Conservation (phyloP, 2,888 invertebrate species). For the Homarus gammarus region DNA sequence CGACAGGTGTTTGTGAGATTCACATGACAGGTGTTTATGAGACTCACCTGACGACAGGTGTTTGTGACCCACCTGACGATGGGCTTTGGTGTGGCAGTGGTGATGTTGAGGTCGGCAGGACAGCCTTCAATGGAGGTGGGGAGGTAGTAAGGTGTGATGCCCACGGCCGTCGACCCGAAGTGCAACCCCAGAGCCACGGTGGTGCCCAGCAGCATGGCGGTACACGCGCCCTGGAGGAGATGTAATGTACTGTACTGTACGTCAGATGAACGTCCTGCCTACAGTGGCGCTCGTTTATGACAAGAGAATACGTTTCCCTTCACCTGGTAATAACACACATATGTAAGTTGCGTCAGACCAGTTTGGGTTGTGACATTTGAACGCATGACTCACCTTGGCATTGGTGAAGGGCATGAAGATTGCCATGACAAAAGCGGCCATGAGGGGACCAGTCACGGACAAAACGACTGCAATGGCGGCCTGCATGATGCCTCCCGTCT, state of each 20-base stretch:
- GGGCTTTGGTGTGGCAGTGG: neutral
- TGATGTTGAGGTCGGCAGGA: slow-evolving; percentile 41
- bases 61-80: too few species aligned
- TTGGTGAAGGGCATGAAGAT: slow-evolving; percentile 85
- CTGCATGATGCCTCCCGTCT: slow-evolving; percentile 90
- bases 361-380: too few species aligned
- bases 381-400: too few species aligned
- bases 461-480: slow-evolving; percentile 90
- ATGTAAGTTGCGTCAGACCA: too few species aligned
- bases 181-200: slow-evolving; percentile 35
- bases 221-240: slow-evolving; percentile 39
- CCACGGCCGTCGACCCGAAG: slow-evolving; percentile 40
- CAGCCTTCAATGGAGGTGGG: slow-evolving; percentile 33
- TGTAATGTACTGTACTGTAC: too few species aligned
- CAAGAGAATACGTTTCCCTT: too few species aligned
- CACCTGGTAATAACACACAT: too few species aligned
- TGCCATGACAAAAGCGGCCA: slow-evolving; percentile 91
- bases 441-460: slow-evolving; percentile 86
- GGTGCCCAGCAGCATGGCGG: slow-evolving; percentile 25
- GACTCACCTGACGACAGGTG: neutral
- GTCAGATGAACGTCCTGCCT: too few species aligned
- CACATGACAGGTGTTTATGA: too few species aligned
- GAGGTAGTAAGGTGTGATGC: slow-evolving; percentile 35
- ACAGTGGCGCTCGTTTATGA: too few species aligned
- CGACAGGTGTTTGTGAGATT: too few species aligned